Base-by-base conservation (phyloP, 2,113 vertebrate species). In the Mormyrus iriodes region DNA sequence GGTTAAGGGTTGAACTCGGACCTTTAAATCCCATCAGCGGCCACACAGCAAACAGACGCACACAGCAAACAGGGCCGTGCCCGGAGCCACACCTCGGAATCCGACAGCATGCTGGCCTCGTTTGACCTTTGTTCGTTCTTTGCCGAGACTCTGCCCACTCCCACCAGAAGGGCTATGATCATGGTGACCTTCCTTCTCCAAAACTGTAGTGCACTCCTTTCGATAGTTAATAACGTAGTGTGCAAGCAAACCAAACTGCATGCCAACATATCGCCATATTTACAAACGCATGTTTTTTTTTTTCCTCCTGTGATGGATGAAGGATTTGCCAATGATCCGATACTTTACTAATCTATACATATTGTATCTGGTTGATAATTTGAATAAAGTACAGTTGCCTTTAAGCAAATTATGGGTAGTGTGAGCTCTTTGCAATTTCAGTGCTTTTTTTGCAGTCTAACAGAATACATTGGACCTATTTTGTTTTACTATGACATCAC, bases 371-470 rank as follows among this genome's bases (percentile, higher is more conserved):
- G 86, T 61, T 86, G 85, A 86, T 65, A 27, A 87, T 87, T 87
- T 87, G 53, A 87, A 87, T 87, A 87, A 87, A 87, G 86, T 87
- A 87, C 53, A 87, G 86, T 87, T 87, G 86, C 86, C 52, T 87
- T 87, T 87, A 65, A 61, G 31, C 31, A 44, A 52, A 31, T 39
- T 9, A 10, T 1, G 31, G 39, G 58, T 31, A 19, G 52, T 12
- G 21, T 87, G 48, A 55, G 53, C 8, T 65, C 86, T 87, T 65
- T 51, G 24, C 10, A 13, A n/a, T 87, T 44, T 42, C 12, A 39
- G 1, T 53, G 52, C 17, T 7, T 58, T 51, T 31, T 39, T 85
- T 15, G 69, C 69, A 73, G 12, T 39, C 31, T 35, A 13, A 73
- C 13, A 0, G 35, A 76, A 76, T 39, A 39, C 73, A 19, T 19